Base-by-base conservation (phyloP, 2,888 invertebrate genomes). In the Salpingus planirostris region DNA sequence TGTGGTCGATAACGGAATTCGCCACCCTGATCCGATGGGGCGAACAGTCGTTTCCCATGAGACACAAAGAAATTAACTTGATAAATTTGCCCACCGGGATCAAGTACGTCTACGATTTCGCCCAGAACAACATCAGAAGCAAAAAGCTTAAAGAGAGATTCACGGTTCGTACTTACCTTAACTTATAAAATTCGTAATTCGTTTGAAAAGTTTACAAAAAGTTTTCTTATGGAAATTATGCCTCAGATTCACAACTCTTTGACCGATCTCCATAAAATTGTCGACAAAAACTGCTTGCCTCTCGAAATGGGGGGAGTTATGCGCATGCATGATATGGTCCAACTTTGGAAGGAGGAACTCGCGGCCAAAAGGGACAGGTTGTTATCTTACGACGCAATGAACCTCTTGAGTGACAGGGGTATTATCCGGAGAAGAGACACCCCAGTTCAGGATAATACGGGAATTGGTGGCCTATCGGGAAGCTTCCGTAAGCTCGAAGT, bases 31-130 rank as follows among this genome's bases (percentile, higher is more conserved):
- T 83, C 33, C 79, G 77, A 58, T 83, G 82, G 81, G 80, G 82
- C 49, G 83, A 84, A 78, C 83, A 85, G 73, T 82, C 85, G 0
- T 44, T 81, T 38, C 87, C 88, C 4, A 74, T 86, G 71, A 70
- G 86, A 10, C 86, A 87, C 63, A 86, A 85, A 60, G 77, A 77
- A 52, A 72, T 84, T 23, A 80, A 86, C 54, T 65, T 80, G 36
- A 61, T 85, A 18, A 80, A 85, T 54, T 65, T 86, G 10, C 81
- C 83, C 1, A 53, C 73, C n/a, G 70, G 81, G 0, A 58, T 86
- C n/a, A 79, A 78, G 49, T 84, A 82, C 61, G 70, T 84, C 12
- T 76, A 81, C 36, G 85, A 87, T 53, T 80, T 86, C 52, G 77
- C 78, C 1, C 69, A 73, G 44, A 73, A 74, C 28, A 73, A 77